A percentile compares a stretch with the other conserved stretches of the same genome.
These are phyloP conservation scores for Brassicogethes aeneus DNA, from an alignment of 2,888 invertebrate species.

Conservation along the genomic window DNA sequence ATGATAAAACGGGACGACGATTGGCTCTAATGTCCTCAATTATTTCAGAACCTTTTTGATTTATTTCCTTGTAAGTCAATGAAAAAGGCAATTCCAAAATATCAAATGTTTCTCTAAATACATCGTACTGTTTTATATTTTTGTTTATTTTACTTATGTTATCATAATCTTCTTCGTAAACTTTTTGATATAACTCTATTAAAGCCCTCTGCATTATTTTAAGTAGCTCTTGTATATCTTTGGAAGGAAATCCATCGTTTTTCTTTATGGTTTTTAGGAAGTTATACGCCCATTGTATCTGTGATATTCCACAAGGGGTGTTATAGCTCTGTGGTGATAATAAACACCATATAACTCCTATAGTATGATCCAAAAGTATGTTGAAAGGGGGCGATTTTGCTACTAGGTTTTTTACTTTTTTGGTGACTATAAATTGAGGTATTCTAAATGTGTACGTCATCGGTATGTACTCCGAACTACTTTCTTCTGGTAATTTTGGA, in stretches of 20 bases:
- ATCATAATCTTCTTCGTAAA: background rate
- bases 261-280: background rate
- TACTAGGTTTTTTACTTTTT: background rate
- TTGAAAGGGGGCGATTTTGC: background rate
- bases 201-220: background rate
- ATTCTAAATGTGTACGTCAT: background rate
- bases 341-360: background rate
- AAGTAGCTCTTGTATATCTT: background rate
- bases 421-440: background rate
- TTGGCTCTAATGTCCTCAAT: background rate
- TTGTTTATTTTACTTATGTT: background rate
- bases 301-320: background rate
- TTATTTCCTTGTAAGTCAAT: background rate
- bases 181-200: background rate
- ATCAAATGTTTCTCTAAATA: background rate
- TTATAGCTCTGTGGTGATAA: background rate
- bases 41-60: background rate
- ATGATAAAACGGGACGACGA: background rate
- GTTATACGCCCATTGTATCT: conserved; percentile 1
- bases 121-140: background rate
- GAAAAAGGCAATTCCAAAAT: background rate
- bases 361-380: background rate
- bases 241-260: background rate
- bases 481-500: background rate
- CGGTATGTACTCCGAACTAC: background rate